These are phyloP conservation scores for Lagria hirta DNA, from an alignment of 2,888 invertebrate genomes.

Conservation along the genomic window DNA sequence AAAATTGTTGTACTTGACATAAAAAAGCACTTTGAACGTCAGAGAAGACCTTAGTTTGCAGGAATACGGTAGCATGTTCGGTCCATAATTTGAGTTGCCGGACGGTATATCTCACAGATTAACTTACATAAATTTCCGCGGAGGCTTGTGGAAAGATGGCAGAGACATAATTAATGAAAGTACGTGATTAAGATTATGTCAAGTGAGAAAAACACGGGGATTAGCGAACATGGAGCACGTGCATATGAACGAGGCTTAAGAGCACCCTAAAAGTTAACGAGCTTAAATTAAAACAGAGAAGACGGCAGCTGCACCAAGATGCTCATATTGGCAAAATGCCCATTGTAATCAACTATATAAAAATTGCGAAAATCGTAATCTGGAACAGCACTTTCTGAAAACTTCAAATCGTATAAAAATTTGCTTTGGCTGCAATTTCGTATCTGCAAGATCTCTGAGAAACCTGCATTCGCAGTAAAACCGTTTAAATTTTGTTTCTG, in stretches of 20 bases:
- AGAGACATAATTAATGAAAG: constrained; percentile 51
- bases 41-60: constrained; percentile 30
- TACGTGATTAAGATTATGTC: constrained; percentile 53
- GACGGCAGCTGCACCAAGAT: constrained; percentile 28
- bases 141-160: constrained; percentile 42
- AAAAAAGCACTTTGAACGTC: constrained; percentile 33
- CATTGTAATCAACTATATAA: constrained; percentile 10
- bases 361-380: too few relatives aligned
- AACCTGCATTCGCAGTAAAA: too few relatives aligned
- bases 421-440: too few relatives aligned
- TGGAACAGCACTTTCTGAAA: too few relatives aligned
- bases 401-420: too few relatives aligned
- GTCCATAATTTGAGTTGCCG: constrained; percentile 41
- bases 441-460: too few relatives aligned
- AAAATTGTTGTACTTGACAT: too few relatives aligned
- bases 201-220: constrained; percentile 34
- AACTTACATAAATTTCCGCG: constrained; percentile 49
- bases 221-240: constrained; percentile 27
- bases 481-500: too few relatives aligned
- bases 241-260: constrained; percentile 30
- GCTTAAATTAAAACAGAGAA: constrained; percentile 35
- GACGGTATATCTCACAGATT: constrained; percentile 47
- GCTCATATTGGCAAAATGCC: constrained; percentile 21
- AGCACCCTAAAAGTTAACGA: constrained; percentile 35
- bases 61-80: constrained; percentile 42